These are phyloP conservation scores for Poecilia velifera DNA, from an alignment of 2,797 vertebrate species.

Conservation along the genomic window DNA sequence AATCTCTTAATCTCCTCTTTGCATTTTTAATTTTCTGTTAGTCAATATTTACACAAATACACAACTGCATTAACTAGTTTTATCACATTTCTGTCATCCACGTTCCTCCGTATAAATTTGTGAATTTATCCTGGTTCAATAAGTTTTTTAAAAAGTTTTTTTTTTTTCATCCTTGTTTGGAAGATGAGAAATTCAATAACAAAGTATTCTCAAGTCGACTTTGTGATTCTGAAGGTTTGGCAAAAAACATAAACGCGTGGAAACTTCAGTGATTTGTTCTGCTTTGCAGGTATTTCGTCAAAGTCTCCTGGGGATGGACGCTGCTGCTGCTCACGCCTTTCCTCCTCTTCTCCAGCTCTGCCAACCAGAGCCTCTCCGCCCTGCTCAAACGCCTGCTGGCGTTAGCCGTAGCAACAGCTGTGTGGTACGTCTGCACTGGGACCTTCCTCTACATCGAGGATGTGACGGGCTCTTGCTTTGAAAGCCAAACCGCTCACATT, in stretches of 20 bases:
- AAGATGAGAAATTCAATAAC: not conserved
- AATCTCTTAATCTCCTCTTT: not conserved
- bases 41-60: not conserved
- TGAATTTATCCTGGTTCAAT: not conserved
- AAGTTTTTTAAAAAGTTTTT: not conserved
- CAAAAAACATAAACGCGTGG: not conserved
- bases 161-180: not conserved
- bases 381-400: conserved; percentile 81
- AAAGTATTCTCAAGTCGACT: not conserved
- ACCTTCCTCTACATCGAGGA: conserved; percentile 88
- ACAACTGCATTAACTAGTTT: not conserved
- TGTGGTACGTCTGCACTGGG: conserved; percentile 88
- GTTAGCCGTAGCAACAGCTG: conserved; percentile 85
- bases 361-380: conserved; percentile 62
- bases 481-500: not conserved
- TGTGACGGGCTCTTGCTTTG: conserved; percentile 84
- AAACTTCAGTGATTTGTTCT: not conserved
- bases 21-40: not conserved
- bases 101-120: not conserved
- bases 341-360: conserved; percentile 84
- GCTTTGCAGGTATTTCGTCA: conserved; percentile 90
- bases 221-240: not conserved
- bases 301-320: conserved; percentile 96
- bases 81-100: not conserved
- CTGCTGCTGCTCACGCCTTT: conserved; percentile 91